Evolutionary conservation across 2,113 vertebrate species (phyloP).

Genomic region (Corythornis cristatus): DNA sequence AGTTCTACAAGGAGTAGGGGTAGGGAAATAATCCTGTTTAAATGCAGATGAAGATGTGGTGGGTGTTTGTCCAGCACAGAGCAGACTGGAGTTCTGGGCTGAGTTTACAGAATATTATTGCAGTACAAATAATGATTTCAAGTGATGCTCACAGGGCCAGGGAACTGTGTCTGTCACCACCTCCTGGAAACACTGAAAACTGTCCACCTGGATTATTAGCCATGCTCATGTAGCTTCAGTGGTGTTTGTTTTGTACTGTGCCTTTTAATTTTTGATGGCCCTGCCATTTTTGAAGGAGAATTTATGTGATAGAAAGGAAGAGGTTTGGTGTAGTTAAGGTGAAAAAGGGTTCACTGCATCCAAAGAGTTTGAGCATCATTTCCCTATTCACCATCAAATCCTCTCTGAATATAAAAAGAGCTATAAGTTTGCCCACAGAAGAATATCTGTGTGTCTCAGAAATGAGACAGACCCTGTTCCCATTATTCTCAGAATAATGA

Average conservation of each 20-base stretch:
- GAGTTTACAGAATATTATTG: not conserved
- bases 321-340: not conserved
- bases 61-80: not conserved
- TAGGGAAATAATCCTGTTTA: not conserved
- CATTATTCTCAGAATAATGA: too few species aligned
- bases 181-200: conserved; percentile 31
- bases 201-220: conserved; percentile 15
- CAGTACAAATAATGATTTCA: conserved; percentile 40
- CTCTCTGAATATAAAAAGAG: not conserved
- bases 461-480: too few species aligned
- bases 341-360: not conserved
- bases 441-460: too few species aligned
- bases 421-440: not conserved
- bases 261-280: conserved; percentile 44
- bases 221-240: not conserved
- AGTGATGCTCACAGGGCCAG: not conserved
- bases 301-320: not conserved
- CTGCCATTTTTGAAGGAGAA: not conserved
- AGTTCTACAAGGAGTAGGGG: not conserved
- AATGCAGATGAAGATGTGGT: not conserved
- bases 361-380: not conserved
- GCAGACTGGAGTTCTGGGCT: not conserved
- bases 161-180: not conserved
- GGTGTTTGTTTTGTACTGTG: conserved; percentile 3
- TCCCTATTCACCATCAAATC: not conserved